These are phyloP conservation scores for human (Homo sapiens) DNA, from an alignment of 2,113 vertebrate species.

Conservation along the genomic window GRCh38 chr2:14289501-14290000, in stretches of 20 bases:
- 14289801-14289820: background rate
- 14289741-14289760: background rate
- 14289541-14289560: background rate
- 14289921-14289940: background rate
- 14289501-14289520: fast-evolving
- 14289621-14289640: background rate
- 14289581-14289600: background rate
- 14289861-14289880: background rate
- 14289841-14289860: background rate
- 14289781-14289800: background rate
- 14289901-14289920: background rate
- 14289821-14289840: background rate
- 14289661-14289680: background rate
- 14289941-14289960: background rate
- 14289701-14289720: background rate
- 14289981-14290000: background rate
- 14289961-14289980: background rate
- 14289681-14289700: background rate
- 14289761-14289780: background rate
- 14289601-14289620: background rate
- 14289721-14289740: background rate
- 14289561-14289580: background rate
- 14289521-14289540: background rate
- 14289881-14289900: background rate
- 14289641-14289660: background rate